These are phyloP conservation scores for Pollenia griseotomentosa DNA, from an alignment of 2,888 invertebrate species.

Conservation along the genomic window DNA sequence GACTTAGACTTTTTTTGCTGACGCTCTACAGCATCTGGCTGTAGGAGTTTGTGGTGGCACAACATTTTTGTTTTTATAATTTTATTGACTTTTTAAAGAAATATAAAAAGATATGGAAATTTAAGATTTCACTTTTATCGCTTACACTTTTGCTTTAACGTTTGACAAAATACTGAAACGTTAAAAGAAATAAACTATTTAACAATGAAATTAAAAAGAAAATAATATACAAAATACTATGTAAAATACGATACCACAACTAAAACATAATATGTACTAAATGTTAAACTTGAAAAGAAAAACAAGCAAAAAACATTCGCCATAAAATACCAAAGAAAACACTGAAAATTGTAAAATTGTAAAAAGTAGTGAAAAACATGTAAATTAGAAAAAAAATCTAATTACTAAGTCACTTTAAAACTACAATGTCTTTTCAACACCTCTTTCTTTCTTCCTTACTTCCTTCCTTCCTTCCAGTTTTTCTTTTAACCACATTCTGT, in stretches of 20 bases:
- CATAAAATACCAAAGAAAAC: slow-evolving; percentile 46
- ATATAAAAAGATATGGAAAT: neutral
- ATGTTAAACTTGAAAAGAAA: slow-evolving; percentile 44
- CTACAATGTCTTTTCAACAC: slow-evolving; percentile 2
- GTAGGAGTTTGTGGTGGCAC: slow-evolving; percentile 53
- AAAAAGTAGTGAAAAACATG: slow-evolving; percentile 54
- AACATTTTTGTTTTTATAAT: slow-evolving; percentile 34
- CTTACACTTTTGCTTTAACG: slow-evolving; percentile 2
- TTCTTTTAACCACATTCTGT: slow-evolving; percentile 24
- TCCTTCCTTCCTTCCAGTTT: neutral
- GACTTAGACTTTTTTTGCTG: slow-evolving; percentile 54
- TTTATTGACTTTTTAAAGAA: neutral
- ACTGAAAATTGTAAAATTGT: neutral
- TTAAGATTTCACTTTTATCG: slow-evolving; percentile 16
- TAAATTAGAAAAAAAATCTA: slow-evolving; percentile 47
- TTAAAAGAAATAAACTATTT: slow-evolving; percentile 5
- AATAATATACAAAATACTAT: neutral
- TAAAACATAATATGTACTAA: neutral
- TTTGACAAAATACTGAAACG: slow-evolving; percentile 32
- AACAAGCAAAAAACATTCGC: slow-evolving; percentile 11
- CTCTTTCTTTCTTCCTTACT: slow-evolving; percentile 5
- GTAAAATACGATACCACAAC: neutral
- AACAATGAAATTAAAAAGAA: neutral
- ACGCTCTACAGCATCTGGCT: slow-evolving; percentile 11
- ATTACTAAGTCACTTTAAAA: slow-evolving; percentile 57